phyloP scores from a whole-genome alignment of 2,113 vertebrate genomes.

The Nymphicus hollandicus region DNA sequence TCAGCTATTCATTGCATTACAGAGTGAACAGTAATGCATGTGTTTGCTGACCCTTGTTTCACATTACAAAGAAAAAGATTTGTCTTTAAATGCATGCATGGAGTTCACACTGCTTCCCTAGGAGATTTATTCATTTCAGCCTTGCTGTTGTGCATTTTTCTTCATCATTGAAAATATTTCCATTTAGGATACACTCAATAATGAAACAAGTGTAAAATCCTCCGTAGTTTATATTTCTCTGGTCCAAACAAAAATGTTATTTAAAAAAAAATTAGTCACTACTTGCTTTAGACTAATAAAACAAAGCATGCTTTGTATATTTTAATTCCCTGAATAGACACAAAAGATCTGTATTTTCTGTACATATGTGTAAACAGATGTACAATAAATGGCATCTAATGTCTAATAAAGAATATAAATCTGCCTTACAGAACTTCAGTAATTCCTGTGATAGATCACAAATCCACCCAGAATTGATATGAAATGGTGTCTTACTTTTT shows the following conservation, averaged over 20 bases:
- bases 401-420: background rate
- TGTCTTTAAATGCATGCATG: background rate
- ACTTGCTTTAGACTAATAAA: background rate
- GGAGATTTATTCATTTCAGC: background rate
- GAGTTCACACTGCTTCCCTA: background rate
- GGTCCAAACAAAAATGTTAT: background rate
- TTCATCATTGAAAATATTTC: background rate
- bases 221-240: background rate
- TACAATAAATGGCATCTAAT: background rate
- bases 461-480: background rate
- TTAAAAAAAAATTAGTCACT: background rate
- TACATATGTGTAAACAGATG: background rate
- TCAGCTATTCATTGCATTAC: background rate
- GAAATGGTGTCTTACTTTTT: background rate
- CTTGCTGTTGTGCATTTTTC: background rate
- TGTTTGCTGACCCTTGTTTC: background rate
- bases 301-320: background rate
- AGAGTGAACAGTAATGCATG: background rate
- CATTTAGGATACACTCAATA: background rate
- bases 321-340: background rate
- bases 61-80: background rate
- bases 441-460: background rate
- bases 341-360: background rate
- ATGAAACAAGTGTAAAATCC: background rate
- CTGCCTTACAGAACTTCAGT: background rate